phyloP scores from a whole-genome alignment of 2,888 invertebrate species.

The Coelogynopora nodosa region DNA sequence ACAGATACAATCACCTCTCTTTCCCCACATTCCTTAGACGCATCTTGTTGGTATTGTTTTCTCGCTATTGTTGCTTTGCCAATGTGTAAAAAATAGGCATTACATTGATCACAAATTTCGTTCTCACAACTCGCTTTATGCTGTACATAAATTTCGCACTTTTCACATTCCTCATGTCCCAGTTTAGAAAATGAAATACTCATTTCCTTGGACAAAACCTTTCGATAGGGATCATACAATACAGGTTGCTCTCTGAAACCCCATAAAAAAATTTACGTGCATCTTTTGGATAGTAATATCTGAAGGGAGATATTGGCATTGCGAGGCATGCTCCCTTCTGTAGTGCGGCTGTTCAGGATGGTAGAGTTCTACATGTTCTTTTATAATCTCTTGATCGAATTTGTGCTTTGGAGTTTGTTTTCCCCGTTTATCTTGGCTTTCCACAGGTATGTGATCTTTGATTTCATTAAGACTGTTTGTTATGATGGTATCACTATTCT shows the following conservation, averaged over 20 bases:
- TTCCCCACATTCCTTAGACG: constrained; percentile 5
- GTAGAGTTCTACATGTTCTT: constrained; percentile 45
- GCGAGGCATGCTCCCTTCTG: constrained; percentile 44
- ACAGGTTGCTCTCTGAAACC: constrained; percentile 15
- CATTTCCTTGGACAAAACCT: constrained; percentile 30
- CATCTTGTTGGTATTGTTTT: constrained; percentile 14
- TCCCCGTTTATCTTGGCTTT: not conserved
- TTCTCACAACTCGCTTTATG: not conserved
- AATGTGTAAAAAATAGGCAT: constrained; percentile 30
- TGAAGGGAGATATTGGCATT: constrained; percentile 45
- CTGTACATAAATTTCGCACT: constrained; percentile 35
- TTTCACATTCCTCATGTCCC: constrained; percentile 47
- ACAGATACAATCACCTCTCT: not conserved
- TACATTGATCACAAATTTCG: constrained; percentile 42
- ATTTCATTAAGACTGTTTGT: not conserved
- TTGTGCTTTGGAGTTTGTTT: constrained; percentile 34
- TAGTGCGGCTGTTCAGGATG: constrained; percentile 47
- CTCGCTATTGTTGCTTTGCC: constrained; percentile 31
- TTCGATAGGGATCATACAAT: constrained; percentile 42
- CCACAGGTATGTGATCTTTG: not conserved
- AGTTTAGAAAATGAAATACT: constrained; percentile 47
- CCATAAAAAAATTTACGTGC: constrained; percentile 40
- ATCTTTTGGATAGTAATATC: constrained; percentile 44
- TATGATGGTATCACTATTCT: constrained; percentile 35
- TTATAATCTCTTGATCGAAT: constrained; percentile 30